Evolutionary conservation across 2,888 invertebrate genomes (phyloP), one percentile per base, ranked within the genome.

Genomic region (Atrina japonica): DNA sequence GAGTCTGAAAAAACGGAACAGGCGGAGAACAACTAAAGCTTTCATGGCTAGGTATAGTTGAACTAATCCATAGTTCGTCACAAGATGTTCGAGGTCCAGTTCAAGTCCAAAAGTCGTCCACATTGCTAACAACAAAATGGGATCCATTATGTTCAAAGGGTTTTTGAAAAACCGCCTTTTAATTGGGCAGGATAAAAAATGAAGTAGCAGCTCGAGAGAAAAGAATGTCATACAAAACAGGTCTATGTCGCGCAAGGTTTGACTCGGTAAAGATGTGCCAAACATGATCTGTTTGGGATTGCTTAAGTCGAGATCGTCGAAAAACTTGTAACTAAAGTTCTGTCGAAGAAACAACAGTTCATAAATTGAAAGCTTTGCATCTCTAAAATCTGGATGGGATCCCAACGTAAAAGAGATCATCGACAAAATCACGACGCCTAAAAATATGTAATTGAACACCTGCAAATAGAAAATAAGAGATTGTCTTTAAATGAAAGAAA

Each of bases 261-360:
- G 41, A 3, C 40, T 30, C 11, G 41, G 29, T 1, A 14, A 23
- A 7, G 66, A 61, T 23, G 71, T 71, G 9, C 35, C 21, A 18
- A 61, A 66, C 41, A 71, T 49, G 5, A 66, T 25, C 43, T 66
- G 55, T 18, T 66, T 71, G 3, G 61, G 55, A 16, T 71, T 70
- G 27, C 64, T 50, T 16, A 50, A 21, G 49, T 64, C 50, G 21
- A 64, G 30, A 9, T 41, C 25, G 9, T 49, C 49, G 43, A 50
- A 66, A 21, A 58, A 40, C 0, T 27, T 18, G 11, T 35, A 27
- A 49, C 30, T 30, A 21, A 40, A 27, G 7, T 29, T 40, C 7
- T 58, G 35, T 25, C 29, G 30, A 9, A 58, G 41, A 30, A 35
- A 49, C 9, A 50, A n/a, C 35, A 66, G 35, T 23, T 35, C 35